Evolutionary conservation across 2,888 invertebrate genomes (phyloP), one percentile per base, ranked within the genome.

Genomic region (Cinara cedri): DNA sequence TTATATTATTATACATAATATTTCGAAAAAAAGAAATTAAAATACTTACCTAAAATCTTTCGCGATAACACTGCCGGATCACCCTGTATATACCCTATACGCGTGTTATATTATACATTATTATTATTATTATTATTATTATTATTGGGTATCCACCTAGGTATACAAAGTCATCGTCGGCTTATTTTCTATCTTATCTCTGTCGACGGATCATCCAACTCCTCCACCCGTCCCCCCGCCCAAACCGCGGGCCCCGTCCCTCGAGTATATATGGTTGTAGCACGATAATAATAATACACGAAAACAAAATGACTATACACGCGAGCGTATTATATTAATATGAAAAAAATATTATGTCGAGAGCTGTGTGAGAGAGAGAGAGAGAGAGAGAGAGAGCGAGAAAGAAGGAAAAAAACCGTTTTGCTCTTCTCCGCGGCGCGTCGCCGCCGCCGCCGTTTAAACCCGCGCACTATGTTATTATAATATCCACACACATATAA

Each of bases 141-240:
- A 4, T 34, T 34, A 34, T 34, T 34, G 6, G 34, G 34, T 6
- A 6, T 3, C 3, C 34, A 34, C 3, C 3, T 34, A 34, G 16
- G 34, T 72, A n/a, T 62, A 63, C 62, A 51, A 51, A 72, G 62
- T 72, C 72, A 72, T 72, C 72, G 51, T 51, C 72, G 72, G 60
- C 72, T 24, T 13, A 16, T 34, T n/a, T n/a, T 34, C 34, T 6
- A 6, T 26, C 51, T 62, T 72, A 72, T 72, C 72, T 72, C 51
- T 19, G 46, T 34, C 62, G 42, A 72, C 72, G 19, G 49, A 72
- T 72, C 68, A 2, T 44, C 10, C 62, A 42, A 21, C 13, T 60
- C 72, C 72, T 49, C 55, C 44, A 34, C 44, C 44, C 19, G 3
- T 34, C 26, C 42, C 24, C 44, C 63, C n/a, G 10, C 16, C 51